Base-by-base conservation (phyloP, 2,113 vertebrate species). In the Noctilio leporinus region DNA sequence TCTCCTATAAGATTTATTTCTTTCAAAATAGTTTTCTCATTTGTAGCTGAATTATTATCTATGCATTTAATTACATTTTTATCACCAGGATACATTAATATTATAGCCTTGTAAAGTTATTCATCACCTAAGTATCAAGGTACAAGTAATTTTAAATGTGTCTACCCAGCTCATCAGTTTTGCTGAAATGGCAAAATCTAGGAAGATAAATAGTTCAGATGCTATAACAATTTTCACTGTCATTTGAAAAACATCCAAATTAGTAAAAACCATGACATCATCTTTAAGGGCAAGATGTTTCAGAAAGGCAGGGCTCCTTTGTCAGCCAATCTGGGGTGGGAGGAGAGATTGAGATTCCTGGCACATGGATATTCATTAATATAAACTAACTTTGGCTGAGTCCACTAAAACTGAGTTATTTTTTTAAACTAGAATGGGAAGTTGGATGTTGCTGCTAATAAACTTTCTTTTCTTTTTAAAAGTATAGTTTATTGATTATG, bases 21-120 rank as follows among this genome's bases (percentile, higher is more conserved):
- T 91, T 84, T 85, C 28, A 62, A 90, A 84, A 78, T 62, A 51
- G 89, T 75, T 67, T 91, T 81, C 35, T 94, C 35, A 35, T 80
- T 69, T 87, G 33, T 38, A 95, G 30, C 35, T 84, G 59, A 82
- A 43, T 72, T 40, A 75, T 85, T 89, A 72, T 69, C 17, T 88
- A 91, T 40, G n/a, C 6, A 22, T 49, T 91, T 62, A 49, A 33
- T 89, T 28, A 22, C 51, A 47, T 55, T 92, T 88, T 93, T 65
- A 38, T 78, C 43, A 33, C 53, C 35, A 81, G n/a, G 67, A 20
- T 59, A 77, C 7, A n/a, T n/a, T 73, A 20, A 47, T 43, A 59
- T 72, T 69, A 78, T 5, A 49, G 33, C 16, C 40, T 70, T 64
- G 5, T 88, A 87, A 94, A 57, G n/a, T 81, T 62, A 53, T 64